Evolutionary conservation across 2,888 invertebrate genomes (phyloP), one percentile per base, ranked within the genome.

Genomic region (Melangyna quadrimaculata): DNA sequence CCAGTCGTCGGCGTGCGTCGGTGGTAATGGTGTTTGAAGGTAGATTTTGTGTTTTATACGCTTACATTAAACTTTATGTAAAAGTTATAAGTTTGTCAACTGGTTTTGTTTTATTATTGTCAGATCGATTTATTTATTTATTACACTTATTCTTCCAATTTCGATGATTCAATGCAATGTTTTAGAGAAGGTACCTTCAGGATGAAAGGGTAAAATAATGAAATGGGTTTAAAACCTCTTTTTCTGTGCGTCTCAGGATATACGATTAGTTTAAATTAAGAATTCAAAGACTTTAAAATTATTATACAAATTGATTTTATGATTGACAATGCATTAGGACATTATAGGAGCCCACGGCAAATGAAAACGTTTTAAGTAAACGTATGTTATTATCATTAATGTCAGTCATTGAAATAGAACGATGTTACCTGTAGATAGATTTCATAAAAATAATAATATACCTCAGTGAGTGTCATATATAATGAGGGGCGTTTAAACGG

Each of bases 1-100:
- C 19, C 27, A 61, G 37, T 14, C 24, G 63, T 53, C 37, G 37
- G 43, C 12, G 22, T 6, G 27, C 6, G 27, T 3, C 7, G 1
- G 17, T 17, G 2, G 17, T 2, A 3, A 7, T 61, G 35, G 43
- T 12, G 45, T 10, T 12, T 37, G 14, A 5, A 40, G 4, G 2
- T 14, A 17, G 7, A 40, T 48, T 78, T 78, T 69, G 55, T 12
- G 35, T 14, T 14, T 59, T 75, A 65, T 82, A 43, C 22, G 78
- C 72, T 78, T 61, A 12, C 7, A 40, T 10, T 29, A 35, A 3
- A 17, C 17, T 5, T 43, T 8, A 4, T 19, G 10, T 12, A 22
- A 12, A 19, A 45, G 12, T 14, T 48, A 61, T 78, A 53, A 22
- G 45, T 37, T 55, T 77, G 63, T 65, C 48, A 43, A n/a, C 37